Evolutionary conservation across 2,113 vertebrate genomes (phyloP).

Genomic region (Erythrolamprus reginae): DNA sequence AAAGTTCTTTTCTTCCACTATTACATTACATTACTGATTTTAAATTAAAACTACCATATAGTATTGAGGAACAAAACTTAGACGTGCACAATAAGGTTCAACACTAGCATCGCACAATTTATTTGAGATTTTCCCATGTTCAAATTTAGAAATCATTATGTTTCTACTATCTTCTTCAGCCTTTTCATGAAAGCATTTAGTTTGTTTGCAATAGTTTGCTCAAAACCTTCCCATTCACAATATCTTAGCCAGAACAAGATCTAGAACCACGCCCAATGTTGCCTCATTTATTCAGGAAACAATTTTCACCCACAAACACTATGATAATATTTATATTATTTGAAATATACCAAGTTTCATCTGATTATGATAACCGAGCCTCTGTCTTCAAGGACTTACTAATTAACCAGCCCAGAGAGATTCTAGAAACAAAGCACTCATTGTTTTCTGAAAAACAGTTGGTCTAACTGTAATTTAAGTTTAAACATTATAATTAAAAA

Average conservation of each 20-base stretch:
- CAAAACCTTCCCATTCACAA: slow-evolving; percentile 10
- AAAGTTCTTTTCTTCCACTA: background rate
- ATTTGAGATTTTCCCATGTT: background rate
- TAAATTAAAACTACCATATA: slow-evolving; percentile 2
- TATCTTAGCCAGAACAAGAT: slow-evolving; percentile 29
- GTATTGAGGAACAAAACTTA: background rate
- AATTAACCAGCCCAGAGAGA: slow-evolving; percentile 13
- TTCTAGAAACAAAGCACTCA: slow-evolving; percentile 1
- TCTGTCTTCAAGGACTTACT: background rate
- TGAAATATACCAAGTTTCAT: slow-evolving; percentile 35
- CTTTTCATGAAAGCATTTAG: slow-evolving; percentile 7
- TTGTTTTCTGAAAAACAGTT: background rate
- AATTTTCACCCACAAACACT: slow-evolving; percentile 39
- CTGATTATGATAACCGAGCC: slow-evolving; percentile 18
- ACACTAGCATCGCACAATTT: background rate
- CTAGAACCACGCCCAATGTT: slow-evolving; percentile 39
- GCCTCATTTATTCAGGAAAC: slow-evolving; percentile 46
- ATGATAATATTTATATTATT: slow-evolving; percentile 18
- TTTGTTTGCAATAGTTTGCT: slow-evolving; percentile 9
- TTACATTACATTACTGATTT: background rate
- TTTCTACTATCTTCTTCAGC: slow-evolving; percentile 14
- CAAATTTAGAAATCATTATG: background rate
- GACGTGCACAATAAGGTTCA: background rate
- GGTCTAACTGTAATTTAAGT: background rate
- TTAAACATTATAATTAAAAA: background rate